These are phyloP conservation scores for Enteromius radiatus DNA, from an alignment of 2,797 vertebrate genomes.

Conservation along the genomic window DNA sequence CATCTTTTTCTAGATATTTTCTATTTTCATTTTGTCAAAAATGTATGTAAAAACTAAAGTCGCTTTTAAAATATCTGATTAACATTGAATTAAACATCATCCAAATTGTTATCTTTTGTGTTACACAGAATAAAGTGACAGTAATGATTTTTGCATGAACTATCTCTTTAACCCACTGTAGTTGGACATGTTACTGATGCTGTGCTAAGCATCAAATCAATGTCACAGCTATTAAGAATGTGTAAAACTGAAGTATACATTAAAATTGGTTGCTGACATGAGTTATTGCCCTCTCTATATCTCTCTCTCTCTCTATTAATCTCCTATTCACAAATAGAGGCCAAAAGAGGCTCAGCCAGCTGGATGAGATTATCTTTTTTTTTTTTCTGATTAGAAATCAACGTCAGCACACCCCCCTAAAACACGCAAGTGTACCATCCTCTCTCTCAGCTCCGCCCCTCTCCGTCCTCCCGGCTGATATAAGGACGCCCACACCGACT, in stretches of 20 bases:
- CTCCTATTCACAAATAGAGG: slow-evolving; percentile 80
- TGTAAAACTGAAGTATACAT: not conserved
- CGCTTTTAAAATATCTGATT: not conserved
- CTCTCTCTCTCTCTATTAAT: slow-evolving; percentile 63
- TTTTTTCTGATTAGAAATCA: slow-evolving; percentile 78
- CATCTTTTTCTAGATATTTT: no score
- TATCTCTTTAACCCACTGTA: not conserved
- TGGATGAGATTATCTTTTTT: slow-evolving; percentile 74
- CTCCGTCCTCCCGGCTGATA: slow-evolving; percentile 65
- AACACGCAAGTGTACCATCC: slow-evolving; percentile 54
- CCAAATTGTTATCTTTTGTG: not conserved
- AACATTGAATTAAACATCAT: not conserved
- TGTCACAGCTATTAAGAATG: not conserved
- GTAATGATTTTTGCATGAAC: not conserved
- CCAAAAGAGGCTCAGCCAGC: slow-evolving; percentile 78
- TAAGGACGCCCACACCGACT: slow-evolving; percentile 69
- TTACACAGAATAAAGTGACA: not conserved
- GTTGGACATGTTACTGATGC: not conserved
- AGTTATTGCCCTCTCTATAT: slow-evolving; percentile 28
- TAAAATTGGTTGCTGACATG: not conserved
- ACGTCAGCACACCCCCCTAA: slow-evolving; percentile 67
- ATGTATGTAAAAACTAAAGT: not conserved
- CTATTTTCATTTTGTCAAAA: no score
- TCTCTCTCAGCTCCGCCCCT: slow-evolving; percentile 56
- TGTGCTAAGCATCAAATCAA: not conserved